Evolutionary conservation across 1,140 invertebrate genomes (phyloP).

Genomic region (Nixonia krombeini): DNA sequence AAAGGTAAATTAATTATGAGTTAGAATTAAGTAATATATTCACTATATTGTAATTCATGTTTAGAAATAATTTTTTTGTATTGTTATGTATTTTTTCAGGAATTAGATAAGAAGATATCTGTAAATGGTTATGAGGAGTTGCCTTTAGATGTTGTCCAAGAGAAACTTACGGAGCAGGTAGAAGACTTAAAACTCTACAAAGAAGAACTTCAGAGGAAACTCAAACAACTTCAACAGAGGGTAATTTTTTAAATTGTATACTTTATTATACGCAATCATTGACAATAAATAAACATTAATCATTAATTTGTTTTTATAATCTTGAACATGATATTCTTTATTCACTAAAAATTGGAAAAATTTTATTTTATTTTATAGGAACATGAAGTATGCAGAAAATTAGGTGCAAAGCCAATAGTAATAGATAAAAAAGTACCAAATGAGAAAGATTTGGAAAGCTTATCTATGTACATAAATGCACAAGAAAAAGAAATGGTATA

Average conservation of each 20-base stretch:
- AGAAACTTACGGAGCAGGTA: constrained; percentile 47
- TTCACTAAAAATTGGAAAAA: too few species aligned
- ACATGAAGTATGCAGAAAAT: constrained; percentile 30
- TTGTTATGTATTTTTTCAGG: constrained; percentile 31
- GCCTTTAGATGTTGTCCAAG: constrained; percentile 51
- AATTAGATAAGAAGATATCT: constrained; percentile 45
- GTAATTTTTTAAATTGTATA: constrained; percentile 32
- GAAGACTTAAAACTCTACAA: constrained; percentile 49
- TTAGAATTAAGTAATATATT: background rate
- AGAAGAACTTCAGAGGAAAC: constrained; percentile 50
- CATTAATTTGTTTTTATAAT: too few species aligned
- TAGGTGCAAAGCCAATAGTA: constrained; percentile 20
- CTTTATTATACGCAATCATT: too few species aligned
- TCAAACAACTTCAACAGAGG: constrained; percentile 49
- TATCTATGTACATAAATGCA: constrained; percentile 16
- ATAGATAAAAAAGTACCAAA: constrained; percentile 26
- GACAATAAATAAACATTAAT: too few species aligned
- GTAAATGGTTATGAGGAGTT: constrained; percentile 47
- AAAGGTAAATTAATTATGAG: constrained; percentile 31
- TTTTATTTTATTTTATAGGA: constrained; percentile 14
- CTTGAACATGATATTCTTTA: too few species aligned
- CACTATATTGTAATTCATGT: too few species aligned
- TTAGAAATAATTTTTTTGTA: constrained; percentile 3
- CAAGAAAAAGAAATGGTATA: constrained; percentile 39
- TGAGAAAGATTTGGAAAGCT: constrained; percentile 25